Evolutionary conservation across 2,113 vertebrate species (phyloP).

Genomic region (Atractosteus spatula): DNA sequence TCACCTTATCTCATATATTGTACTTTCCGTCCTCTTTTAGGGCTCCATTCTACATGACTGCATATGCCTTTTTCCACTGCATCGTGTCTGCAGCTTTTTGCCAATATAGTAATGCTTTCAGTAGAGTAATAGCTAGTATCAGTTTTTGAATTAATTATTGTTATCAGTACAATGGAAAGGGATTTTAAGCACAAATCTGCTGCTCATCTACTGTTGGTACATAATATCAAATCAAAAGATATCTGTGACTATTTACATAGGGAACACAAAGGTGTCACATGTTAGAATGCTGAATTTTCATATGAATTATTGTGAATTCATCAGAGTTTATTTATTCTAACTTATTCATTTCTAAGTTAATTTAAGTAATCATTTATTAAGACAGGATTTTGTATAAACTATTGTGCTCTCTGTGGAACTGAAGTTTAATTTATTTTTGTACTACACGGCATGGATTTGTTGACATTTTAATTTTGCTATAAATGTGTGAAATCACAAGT

Average conservation of each 20-base stretch:
- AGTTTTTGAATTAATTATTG: conserved; percentile 90
- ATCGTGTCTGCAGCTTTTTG: conserved; percentile 97
- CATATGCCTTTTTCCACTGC: conserved; percentile 86
- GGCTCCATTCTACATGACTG: conserved; percentile 81
- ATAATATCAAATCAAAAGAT: conserved; percentile 88
- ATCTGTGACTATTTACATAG: conserved; percentile 93
- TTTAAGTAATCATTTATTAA: conserved; percentile 97
- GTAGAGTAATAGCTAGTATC: conserved; percentile 97
- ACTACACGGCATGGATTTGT: conserved; percentile 99
- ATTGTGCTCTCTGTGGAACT: conserved; percentile 99
- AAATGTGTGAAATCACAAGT: conserved; percentile 99
- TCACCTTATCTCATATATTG: conserved; percentile 84
- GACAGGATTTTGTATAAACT: conserved; percentile 99
- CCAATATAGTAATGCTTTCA: conserved; percentile 97
- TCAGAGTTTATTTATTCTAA: conserved; percentile 97
- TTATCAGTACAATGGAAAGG: conserved; percentile 92
- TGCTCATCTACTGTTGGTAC: conserved; percentile 93
- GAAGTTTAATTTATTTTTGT: conserved; percentile 99
- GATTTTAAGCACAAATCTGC: conserved; percentile 99
- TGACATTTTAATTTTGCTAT: conserved; percentile 99
- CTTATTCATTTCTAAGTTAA: conserved; percentile 93
- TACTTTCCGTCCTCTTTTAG: conserved; percentile 80
- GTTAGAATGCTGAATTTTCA: conserved; percentile 97
- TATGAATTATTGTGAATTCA: conserved; percentile 96
- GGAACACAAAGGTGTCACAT: conserved; percentile 89